Percentiles rank a stretch among this genome's conserved stretches.
Conservation (phyloP, 2,888 invertebrate species). For the Parnassius orleans region DNA sequence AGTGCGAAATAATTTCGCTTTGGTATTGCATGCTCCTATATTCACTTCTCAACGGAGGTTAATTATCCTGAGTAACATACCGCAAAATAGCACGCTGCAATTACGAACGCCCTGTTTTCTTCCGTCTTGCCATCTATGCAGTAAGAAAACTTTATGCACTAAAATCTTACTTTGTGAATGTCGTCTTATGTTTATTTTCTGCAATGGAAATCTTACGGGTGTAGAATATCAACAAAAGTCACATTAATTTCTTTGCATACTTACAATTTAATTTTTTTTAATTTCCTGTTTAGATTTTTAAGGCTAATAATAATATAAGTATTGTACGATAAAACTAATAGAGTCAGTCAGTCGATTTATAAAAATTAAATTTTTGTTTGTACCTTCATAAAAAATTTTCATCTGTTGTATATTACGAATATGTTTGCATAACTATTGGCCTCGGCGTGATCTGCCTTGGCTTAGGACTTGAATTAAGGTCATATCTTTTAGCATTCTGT, state of each 20-base stretch:
- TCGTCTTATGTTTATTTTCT: constrained; percentile 37
- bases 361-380: too few species aligned
- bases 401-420: too few species aligned
- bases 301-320: too few species aligned
- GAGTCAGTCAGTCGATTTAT: too few species aligned
- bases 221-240: neutral
- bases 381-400: too few species aligned
- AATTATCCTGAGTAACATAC: constrained; percentile 56
- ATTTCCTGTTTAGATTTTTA: too few species aligned
- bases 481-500: too few species aligned
- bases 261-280: too few species aligned
- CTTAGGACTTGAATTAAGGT: too few species aligned
- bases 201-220: constrained; percentile 25
- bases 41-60: constrained; percentile 45
- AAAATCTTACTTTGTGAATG: constrained; percentile 43
- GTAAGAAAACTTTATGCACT: constrained; percentile 38
- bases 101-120: constrained; percentile 50
- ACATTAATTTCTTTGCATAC: neutral
- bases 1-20: constrained; percentile 34
- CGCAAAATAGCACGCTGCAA: constrained; percentile 50
- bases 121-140: constrained; percentile 30
- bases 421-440: too few species aligned
- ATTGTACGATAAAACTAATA: too few species aligned
- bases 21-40: constrained; percentile 42
- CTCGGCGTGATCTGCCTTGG: too few species aligned